Evolutionary conservation across 2,113 vertebrate species (phyloP).

Genomic region (Plecotus auritus): DNA sequence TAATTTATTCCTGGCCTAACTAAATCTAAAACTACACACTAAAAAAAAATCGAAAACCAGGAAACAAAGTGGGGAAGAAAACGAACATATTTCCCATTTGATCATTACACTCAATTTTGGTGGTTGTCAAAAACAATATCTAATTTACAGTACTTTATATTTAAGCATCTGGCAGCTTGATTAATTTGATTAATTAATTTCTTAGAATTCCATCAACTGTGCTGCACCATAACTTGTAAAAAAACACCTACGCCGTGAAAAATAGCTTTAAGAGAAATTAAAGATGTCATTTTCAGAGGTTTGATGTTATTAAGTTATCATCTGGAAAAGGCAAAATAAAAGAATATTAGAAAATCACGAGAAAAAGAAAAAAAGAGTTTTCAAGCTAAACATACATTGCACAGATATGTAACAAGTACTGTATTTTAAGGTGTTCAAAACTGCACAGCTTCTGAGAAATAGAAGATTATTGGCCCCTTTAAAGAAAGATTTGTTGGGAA

Average conservation of each 20-base stretch:
- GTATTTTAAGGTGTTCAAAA: background rate
- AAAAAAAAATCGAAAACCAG: background rate
- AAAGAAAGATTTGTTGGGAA: background rate
- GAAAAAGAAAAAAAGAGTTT: background rate
- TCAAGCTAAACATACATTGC: background rate
- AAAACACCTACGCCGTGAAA: slow-evolving; percentile 33
- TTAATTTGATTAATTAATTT: slow-evolving; percentile 77
- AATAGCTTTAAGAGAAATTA: slow-evolving; percentile 57
- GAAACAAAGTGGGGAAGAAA: background rate
- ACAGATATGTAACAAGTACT: background rate
- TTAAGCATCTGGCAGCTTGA: slow-evolving; percentile 73
- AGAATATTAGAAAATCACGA: slow-evolving; percentile 34
- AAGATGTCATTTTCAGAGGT: slow-evolving; percentile 46
- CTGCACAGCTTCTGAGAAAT: background rate
- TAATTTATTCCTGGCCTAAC: background rate
- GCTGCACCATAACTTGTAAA: slow-evolving; percentile 29
- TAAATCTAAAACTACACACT: background rate
- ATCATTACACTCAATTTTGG: slow-evolving; percentile 53
- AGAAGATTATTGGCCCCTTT: background rate
- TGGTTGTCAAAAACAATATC: slow-evolving; percentile 62
- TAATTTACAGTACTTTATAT: slow-evolving; percentile 63
- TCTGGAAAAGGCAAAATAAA: slow-evolving; percentile 24
- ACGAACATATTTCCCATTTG: slow-evolving; percentile 49
- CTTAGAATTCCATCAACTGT: slow-evolving; percentile 65
- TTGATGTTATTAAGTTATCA: slow-evolving; percentile 42